These are phyloP conservation scores for Rhodinocichla rosea DNA, from an alignment of 2,113 vertebrate species.

Conservation along the genomic window DNA sequence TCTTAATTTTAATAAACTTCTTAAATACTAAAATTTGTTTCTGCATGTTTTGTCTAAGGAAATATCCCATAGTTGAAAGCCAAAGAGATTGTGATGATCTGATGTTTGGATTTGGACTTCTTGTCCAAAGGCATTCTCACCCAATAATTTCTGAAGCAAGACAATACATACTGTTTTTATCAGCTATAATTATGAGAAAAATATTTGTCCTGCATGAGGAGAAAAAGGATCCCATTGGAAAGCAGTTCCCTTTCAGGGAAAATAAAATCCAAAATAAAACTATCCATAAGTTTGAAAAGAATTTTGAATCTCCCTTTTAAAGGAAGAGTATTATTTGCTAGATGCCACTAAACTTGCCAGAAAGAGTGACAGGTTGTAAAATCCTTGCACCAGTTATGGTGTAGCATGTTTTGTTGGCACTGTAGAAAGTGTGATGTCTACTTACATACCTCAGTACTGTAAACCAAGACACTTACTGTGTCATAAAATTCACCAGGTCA, in stretches of 20 bases:
- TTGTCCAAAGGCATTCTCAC: neutral
- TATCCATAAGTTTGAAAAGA: neutral
- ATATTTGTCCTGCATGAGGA: neutral
- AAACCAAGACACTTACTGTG: slow-evolving; percentile 71
- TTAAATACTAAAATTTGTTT: neutral
- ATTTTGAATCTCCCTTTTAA: neutral
- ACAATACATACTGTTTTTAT: neutral
- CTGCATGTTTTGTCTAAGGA: neutral
- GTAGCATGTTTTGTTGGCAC: neutral
- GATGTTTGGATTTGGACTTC: neutral
- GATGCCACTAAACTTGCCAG: neutral
- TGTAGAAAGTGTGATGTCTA: neutral
- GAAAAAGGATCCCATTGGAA: neutral
- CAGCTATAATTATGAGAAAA: neutral
- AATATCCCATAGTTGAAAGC: neutral
- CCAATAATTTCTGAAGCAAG: neutral
- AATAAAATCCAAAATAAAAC: neutral
- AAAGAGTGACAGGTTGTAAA: neutral
- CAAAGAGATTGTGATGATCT: neutral
- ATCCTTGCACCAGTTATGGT: neutral
- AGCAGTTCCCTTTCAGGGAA: neutral
- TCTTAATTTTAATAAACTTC: neutral
- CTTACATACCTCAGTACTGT: neutral
- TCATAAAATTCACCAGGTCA: slow-evolving; percentile 81
- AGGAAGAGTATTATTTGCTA: neutral